Evolutionary conservation across 2,888 invertebrate species (phyloP).

Genomic region (Petrolisthes manimaculis): DNA sequence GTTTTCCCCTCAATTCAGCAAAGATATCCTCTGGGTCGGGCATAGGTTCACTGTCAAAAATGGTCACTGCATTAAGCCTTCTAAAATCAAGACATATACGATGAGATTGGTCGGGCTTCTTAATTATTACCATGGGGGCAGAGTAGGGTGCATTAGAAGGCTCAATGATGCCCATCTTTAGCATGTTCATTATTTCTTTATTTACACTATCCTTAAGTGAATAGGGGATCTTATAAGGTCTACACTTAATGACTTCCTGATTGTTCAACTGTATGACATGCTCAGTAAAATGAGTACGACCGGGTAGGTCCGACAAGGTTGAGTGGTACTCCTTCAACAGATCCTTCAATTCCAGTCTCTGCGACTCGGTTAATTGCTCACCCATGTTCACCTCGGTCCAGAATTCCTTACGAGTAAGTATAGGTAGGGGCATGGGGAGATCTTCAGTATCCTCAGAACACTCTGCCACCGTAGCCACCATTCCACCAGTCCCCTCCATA

Average conservation of each 20-base stretch:
- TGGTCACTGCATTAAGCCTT: not conserved
- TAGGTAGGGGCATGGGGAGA: not conserved
- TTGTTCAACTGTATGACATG: not conserved
- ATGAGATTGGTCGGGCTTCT: not conserved
- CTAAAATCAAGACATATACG: conserved; percentile 9
- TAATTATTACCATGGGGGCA: not conserved
- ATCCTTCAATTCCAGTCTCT: not conserved
- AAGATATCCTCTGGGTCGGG: not conserved
- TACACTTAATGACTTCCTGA: not conserved
- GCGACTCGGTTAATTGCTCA: not conserved
- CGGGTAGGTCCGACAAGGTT: not conserved
- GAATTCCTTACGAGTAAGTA: not conserved
- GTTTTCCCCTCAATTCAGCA: not conserved
- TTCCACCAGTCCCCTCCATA: not conserved
- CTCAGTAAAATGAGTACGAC: not conserved
- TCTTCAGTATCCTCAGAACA: not conserved
- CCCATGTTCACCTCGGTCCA: not conserved
- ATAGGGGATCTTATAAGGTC: not conserved
- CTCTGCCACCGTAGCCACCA: not conserved
- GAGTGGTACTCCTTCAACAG: not conserved
- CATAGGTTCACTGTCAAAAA: conserved; percentile 14
- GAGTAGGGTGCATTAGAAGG: not conserved
- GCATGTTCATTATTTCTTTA: not conserved
- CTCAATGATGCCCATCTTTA: not conserved
- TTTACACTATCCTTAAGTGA: not conserved